Evolutionary conservation across 2,888 invertebrate species (phyloP).

Genomic region (Diadegma fenestrale): DNA sequence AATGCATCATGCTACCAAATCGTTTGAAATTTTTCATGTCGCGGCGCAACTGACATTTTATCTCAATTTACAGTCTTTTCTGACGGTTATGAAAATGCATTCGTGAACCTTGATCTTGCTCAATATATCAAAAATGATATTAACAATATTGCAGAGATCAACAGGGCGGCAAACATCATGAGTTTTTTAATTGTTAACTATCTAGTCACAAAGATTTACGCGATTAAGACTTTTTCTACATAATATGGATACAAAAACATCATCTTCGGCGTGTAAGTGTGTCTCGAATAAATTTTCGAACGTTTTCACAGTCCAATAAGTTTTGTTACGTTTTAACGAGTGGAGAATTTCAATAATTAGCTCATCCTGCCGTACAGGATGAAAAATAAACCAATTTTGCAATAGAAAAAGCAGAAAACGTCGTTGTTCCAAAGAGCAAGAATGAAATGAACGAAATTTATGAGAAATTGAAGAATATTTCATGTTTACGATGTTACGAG

Average conservation of each 20-base stretch:
- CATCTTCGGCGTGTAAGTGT: constrained; percentile 34
- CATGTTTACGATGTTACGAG: constrained; percentile 37
- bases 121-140: constrained; percentile 59
- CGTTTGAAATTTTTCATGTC: constrained; percentile 51
- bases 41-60: constrained; percentile 45
- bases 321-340: constrained; percentile 43
- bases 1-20: constrained; percentile 24
- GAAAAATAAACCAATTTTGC: not conserved
- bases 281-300: not conserved
- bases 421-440: constrained; percentile 3
- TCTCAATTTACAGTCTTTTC: constrained; percentile 51
- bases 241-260: constrained; percentile 66
- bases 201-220: constrained; percentile 69
- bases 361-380: not conserved
- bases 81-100: constrained; percentile 56
- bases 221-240: constrained; percentile 64
- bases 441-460: constrained; percentile 5
- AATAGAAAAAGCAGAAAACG: not conserved
- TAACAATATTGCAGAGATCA: constrained; percentile 66
- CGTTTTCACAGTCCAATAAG: not conserved
- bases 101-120: constrained; percentile 58
- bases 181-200: constrained; percentile 71
- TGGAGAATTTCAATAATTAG: constrained; percentile 34
- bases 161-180: constrained; percentile 60
- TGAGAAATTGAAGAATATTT: constrained; percentile 54